phyloP scores from a whole-genome alignment of 2,797 vertebrate species.

The Tapera naevia region DNA sequence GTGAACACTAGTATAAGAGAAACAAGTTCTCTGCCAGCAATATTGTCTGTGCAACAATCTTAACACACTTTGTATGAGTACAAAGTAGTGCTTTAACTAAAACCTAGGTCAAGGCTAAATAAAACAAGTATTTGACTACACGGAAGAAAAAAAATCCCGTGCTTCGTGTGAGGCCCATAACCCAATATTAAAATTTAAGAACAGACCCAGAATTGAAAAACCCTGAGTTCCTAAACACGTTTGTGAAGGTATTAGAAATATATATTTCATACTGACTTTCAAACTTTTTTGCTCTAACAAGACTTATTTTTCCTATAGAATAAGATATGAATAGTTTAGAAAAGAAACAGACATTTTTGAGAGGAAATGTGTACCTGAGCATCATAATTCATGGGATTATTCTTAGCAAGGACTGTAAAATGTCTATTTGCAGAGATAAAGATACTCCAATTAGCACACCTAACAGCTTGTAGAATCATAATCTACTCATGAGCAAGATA shows the following conservation, averaged over 20 bases:
- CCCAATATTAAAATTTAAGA: background rate
- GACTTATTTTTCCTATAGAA: background rate
- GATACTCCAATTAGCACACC: background rate
- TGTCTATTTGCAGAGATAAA: background rate
- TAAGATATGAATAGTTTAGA: background rate
- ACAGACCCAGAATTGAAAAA: background rate
- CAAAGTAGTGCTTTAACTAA: background rate
- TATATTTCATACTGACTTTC: background rate
- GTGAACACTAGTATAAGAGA: background rate
- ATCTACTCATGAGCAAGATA: background rate
- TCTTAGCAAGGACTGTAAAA: background rate
- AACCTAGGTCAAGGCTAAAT: background rate
- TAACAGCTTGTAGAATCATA: background rate
- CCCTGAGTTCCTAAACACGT: background rate
- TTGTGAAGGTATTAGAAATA: background rate
- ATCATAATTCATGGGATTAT: background rate
- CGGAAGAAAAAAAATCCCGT: background rate
- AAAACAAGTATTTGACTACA: background rate
- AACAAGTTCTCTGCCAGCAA: background rate
- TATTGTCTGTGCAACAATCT: background rate
- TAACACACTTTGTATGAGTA: background rate
- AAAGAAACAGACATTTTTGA: background rate
- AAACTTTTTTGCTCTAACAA: background rate
- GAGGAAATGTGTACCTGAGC: fast-evolving
- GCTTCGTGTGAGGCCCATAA: background rate